Conservation (phyloP, 2,113 vertebrate genomes). For the Clarias magur region DNA sequence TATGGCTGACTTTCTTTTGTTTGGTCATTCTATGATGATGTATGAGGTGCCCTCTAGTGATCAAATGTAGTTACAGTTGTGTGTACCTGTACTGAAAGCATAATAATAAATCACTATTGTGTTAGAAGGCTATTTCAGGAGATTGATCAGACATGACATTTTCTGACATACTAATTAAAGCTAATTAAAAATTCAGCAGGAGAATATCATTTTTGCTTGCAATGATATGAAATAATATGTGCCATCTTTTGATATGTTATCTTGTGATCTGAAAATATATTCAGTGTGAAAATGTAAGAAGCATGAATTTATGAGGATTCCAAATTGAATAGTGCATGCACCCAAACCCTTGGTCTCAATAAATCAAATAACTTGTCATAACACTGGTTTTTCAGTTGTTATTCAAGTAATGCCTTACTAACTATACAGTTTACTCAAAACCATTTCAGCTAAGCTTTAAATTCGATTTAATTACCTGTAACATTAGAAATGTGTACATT, state of each 20-base stretch:
- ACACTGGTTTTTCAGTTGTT: background rate
- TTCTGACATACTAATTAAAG: background rate
- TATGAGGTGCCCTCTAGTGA: constrained; percentile 34
- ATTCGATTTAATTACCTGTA: too few relatives aligned
- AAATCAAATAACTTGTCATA: background rate
- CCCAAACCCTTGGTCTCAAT: background rate
- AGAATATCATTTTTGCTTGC: background rate
- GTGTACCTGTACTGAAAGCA: background rate
- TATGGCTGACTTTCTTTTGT: background rate
- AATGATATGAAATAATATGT: background rate
- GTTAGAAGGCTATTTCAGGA: background rate
- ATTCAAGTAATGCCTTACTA: background rate
- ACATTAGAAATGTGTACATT: background rate
- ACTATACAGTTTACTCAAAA: background rate
- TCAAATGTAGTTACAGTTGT: constrained; percentile 3
- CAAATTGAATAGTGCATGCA: background rate
- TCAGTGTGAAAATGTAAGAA: background rate
- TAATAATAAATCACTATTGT: background rate
- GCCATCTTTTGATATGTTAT: background rate
- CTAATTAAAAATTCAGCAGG: background rate
- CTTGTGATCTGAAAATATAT: background rate
- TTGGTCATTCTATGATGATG: background rate
- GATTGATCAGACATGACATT: background rate
- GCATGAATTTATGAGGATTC: background rate
- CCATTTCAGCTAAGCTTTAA: background rate